A percentile compares a stretch with the other conserved stretches of the same genome.
Evolutionary conservation across 2,113 vertebrate species (phyloP).

Genomic region (Fregetta grallaria): DNA sequence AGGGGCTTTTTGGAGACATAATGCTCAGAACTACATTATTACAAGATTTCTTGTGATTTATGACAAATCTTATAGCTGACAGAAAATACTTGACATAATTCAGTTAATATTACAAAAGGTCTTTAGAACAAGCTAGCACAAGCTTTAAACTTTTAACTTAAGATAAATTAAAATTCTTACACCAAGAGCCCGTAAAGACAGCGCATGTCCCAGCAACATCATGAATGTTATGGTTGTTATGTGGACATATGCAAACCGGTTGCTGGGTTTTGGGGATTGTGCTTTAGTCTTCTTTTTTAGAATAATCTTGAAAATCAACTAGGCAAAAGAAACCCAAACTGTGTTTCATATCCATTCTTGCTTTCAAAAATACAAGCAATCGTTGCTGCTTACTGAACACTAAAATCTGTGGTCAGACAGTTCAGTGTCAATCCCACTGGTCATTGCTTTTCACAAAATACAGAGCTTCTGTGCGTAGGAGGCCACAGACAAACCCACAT

Average conservation of each 20-base stretch:
- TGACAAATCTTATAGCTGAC: conserved; percentile 45
- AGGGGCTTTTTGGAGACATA: conserved; percentile 41
- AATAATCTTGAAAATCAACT: not conserved
- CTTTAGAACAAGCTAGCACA: conserved; percentile 50
- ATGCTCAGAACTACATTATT: conserved; percentile 43
- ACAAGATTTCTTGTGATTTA: conserved; percentile 60
- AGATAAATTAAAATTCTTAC: conserved; percentile 50
- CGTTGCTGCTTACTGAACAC: not conserved
- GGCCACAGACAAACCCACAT: not conserved
- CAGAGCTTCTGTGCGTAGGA: not conserved
- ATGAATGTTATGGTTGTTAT: not conserved
- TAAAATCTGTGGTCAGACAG: not conserved
- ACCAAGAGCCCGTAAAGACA: not conserved
- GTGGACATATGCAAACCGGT: not conserved
- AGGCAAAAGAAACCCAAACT: not conserved
- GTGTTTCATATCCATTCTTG: not conserved
- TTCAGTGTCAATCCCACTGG: not conserved
- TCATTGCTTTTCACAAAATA: not conserved
- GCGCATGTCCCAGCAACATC: not conserved
- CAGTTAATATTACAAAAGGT: conserved; percentile 47
- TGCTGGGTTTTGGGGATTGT: not conserved
- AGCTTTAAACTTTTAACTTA: conserved; percentile 37
- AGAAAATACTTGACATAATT: conserved; percentile 63
- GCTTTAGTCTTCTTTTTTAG: not conserved
- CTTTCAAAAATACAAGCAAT: not conserved